Evolutionary conservation across 2,797 vertebrate genomes (phyloP).

Genomic region (Myotis findleyi): DNA sequence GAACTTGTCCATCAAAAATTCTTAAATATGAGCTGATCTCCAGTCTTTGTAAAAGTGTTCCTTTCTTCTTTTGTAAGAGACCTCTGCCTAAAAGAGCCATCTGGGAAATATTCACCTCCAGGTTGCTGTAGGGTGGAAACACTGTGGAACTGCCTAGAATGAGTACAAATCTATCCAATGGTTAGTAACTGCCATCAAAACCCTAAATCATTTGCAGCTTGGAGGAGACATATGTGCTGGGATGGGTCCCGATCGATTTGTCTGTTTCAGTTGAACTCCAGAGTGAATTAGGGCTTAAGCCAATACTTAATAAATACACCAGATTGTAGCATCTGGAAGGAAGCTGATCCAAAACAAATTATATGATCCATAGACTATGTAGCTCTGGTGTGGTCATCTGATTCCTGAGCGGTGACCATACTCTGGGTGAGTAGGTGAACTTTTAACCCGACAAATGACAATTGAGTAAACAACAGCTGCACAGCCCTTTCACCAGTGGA

Average conservation of each 20-base stretch:
- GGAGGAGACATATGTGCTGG: conserved; percentile 61
- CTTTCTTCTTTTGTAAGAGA: conserved; percentile 49
- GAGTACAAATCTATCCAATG: conserved; percentile 32
- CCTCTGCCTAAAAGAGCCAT: conserved; percentile 60
- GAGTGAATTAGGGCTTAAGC: conserved; percentile 51
- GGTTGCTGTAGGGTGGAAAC: conserved; percentile 8
- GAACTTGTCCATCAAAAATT: conserved; percentile 20
- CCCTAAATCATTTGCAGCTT: conserved; percentile 55
- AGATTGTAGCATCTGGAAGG: conserved; percentile 86
- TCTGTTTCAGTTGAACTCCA: conserved; percentile 73
- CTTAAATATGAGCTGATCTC: conserved; percentile 49
- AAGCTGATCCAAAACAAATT: conserved; percentile 84
- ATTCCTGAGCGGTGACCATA: conserved; percentile 86
- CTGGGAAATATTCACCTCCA: conserved; percentile 61
- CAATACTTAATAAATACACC: conserved; percentile 77
- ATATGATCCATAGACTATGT: conserved; percentile 77
- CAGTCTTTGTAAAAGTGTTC: conserved; percentile 45
- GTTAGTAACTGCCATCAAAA: conserved; percentile 14
- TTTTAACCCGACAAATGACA: conserved; percentile 85
- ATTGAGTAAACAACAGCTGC: conserved; percentile 87
- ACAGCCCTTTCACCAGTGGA: conserved; percentile 76
- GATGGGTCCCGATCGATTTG: conserved; percentile 55
- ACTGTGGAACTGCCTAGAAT: neutral
- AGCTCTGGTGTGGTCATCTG: conserved; percentile 85
- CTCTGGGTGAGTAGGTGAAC: conserved; percentile 79